A percentile compares a stretch with the other conserved stretches of the same genome.
Evolutionary conservation across 2,888 invertebrate species (phyloP).

Genomic region (Troglohyphantes excavatus): DNA sequence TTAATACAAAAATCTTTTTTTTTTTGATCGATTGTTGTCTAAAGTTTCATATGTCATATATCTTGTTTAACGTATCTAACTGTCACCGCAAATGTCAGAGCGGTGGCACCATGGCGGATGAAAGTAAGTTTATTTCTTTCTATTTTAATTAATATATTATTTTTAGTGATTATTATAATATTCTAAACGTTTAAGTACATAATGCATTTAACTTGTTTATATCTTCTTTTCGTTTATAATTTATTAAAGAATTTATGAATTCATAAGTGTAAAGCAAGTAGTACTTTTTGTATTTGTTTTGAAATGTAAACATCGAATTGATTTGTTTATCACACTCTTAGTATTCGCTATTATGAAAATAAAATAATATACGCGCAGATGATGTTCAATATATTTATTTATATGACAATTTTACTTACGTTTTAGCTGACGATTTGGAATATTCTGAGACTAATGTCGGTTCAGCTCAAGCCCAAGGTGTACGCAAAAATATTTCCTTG

Average conservation of each 20-base stretch:
- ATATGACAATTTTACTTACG: neutral
- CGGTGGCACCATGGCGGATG: neutral
- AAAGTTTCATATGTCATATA: too few relatives aligned
- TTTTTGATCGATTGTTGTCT: too few relatives aligned
- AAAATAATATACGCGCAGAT: too few relatives aligned
- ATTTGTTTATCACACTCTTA: too few relatives aligned
- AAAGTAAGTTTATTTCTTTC: neutral
- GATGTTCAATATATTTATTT: too few relatives aligned
- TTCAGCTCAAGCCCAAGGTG: conserved; percentile 78
- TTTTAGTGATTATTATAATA: neutral
- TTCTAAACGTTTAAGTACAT: neutral
- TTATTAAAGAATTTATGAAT: neutral
- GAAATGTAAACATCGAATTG: neutral
- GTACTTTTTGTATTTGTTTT: neutral
- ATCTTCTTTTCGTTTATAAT: neutral
- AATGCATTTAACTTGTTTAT: neutral
- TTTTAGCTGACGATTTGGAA: conserved; percentile 77
- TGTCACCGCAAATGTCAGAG: neutral
- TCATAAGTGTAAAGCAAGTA: neutral
- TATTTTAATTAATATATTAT: neutral
- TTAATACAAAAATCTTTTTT: too few relatives aligned
- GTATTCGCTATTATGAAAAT: too few relatives aligned
- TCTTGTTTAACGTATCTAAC: neutral
- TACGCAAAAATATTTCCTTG: conserved; percentile 80
- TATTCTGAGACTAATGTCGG: conserved; percentile 79